Base-by-base conservation (phyloP, 2,797 vertebrate species). In the Pseudopleuronectes americanus region DNA sequence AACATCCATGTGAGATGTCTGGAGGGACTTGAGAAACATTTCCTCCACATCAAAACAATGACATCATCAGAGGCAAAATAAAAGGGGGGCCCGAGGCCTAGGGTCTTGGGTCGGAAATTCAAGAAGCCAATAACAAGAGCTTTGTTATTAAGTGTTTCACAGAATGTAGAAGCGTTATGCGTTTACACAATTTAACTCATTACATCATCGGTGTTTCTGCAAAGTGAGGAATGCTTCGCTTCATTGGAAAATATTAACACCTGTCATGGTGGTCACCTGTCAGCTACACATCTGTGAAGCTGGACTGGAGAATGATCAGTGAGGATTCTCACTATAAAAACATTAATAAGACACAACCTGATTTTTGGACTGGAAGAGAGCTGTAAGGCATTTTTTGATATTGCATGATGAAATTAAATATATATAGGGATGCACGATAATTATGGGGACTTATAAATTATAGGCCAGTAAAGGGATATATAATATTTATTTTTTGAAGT, bases 11-110 rank as follows among this genome's bases (percentile, higher is more conserved):
- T 8, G 24, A 38, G 26, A 14, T 61, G 64, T 74, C 68, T 64
- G 21, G 5, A 48, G 70, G 56, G 64, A 68, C 41, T 59, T 62
- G 16, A 52, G 21, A 58, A 71, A 73, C 41, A 24, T 57, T 68
- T 72, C 64, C 77, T 53, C 24, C 55, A 74, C 26, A 60, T 76
- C 74, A 84, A 85, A 90, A 84, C 76, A 80, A 75, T 86, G 57
- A 77, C 63, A 61, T 87, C 71, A 83, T 74, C 47, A 57, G 67
- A 45, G 66, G 31, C 1, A 13, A 38, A 38, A 13, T 12, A 10
- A 36, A 38, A 13, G 4, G 51, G 2, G 31, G 61, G 24, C 43
- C 53, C 23, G 33, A 64, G 43, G 28, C 52, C 2, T 26, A 68
- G 65, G 66, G 53, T 36, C 48, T 57, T 1, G 8, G n/a, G n/a